Percentiles rank a stretch among this genome's conserved stretches.
Evolutionary conservation across 1,140 invertebrate species (phyloP).

Genomic region (Trichoplusia ni): DNA sequence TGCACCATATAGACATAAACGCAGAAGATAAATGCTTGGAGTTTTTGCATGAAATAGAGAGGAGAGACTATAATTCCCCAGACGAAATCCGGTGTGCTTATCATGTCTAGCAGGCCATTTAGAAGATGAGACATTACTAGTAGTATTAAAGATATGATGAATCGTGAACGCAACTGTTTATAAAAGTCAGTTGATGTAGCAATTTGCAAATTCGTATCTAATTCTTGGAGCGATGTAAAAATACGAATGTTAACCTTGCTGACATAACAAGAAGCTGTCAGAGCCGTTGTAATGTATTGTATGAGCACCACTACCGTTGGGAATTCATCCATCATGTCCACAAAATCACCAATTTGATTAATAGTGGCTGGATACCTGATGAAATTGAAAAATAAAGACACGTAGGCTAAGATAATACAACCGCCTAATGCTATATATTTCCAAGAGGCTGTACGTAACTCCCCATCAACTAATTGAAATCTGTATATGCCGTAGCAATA

Average conservation of each 20-base stretch:
- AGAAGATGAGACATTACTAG: too few relatives aligned
- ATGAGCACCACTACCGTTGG: neutral
- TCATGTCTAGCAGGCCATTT: too few relatives aligned
- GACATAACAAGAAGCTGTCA: neutral
- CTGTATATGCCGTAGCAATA: neutral
- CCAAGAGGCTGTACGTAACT: neutral
- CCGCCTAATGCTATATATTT: neutral
- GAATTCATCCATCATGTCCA: too few relatives aligned
- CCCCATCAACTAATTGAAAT: neutral
- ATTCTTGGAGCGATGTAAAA: neutral
- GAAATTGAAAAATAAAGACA: neutral
- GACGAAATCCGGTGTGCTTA: too few relatives aligned
- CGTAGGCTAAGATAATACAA: neutral
- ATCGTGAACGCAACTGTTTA: neutral
- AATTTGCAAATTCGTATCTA: neutral
- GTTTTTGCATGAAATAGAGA: neutral
- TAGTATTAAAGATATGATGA: too few relatives aligned
- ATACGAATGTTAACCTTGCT: too few relatives aligned
- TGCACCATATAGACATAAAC: neutral
- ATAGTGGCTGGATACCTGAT: neutral
- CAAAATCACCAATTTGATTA: neutral
- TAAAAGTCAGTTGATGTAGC: neutral
- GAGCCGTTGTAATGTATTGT: neutral
- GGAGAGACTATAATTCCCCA: neutral
- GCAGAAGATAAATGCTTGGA: neutral